Conservation (phyloP, 2,797 vertebrate species). For the Cryptoprocta ferox region DNA sequence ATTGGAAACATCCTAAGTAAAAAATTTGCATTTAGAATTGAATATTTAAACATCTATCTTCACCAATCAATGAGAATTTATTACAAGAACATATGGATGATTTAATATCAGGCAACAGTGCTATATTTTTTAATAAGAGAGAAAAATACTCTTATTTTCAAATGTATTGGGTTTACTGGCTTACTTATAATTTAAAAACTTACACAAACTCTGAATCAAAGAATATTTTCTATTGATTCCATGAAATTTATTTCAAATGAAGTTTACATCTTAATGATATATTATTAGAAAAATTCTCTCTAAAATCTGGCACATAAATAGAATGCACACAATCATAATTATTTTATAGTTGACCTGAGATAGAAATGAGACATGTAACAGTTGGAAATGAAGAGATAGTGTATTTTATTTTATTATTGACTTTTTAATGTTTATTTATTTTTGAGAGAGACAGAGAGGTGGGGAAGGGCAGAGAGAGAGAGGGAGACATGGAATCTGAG, state of each 20-base stretch:
- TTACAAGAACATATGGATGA: background rate
- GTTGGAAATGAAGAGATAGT: background rate
- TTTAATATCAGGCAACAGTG: background rate
- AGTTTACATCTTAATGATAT: background rate
- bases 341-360: background rate
- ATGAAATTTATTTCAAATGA: background rate
- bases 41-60: background rate
- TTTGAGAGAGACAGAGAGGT: too few relatives aligned
- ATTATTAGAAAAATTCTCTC: background rate
- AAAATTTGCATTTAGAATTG: background rate
- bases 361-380: background rate
- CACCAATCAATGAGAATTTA: background rate
- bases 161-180: background rate
- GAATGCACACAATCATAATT: background rate
- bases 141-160: background rate
- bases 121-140: background rate
- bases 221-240: background rate
- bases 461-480: too few relatives aligned
- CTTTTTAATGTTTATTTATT: too few relatives aligned
- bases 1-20: background rate
- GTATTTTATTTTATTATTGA: too few relatives aligned
- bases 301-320: background rate
- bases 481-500: too few relatives aligned
- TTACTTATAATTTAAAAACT: conserved; percentile 16
- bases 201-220: background rate